These are phyloP conservation scores for Crambe crambe DNA, from an alignment of 37 sponge, comb jelly and placozoan genomes.

Conservation along the genomic window DNA sequence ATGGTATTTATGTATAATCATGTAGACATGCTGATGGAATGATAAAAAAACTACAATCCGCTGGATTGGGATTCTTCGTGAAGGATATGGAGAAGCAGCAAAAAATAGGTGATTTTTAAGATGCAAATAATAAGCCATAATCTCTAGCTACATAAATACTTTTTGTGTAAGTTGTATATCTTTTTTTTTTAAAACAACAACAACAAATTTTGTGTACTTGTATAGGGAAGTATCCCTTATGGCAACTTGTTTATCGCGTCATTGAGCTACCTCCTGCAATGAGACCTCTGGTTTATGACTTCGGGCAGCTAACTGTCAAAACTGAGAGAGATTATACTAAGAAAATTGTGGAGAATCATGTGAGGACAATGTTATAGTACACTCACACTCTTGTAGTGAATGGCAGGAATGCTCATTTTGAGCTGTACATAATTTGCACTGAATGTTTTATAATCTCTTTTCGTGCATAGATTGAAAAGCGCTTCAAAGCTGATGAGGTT, in stretches of 20 bases:
- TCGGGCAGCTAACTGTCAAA: constrained; percentile 76
- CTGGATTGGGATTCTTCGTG: constrained; percentile 88
- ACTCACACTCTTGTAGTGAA: background rate
- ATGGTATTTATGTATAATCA: too few relatives aligned
- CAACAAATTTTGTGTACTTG: too few relatives aligned
- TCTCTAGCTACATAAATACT: background rate
- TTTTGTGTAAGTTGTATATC: too few relatives aligned
- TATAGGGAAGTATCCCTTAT: constrained; percentile 75
- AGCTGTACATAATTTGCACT: background rate
- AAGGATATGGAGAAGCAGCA: constrained; percentile 38
- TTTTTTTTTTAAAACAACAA: too few relatives aligned
- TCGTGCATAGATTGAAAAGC: background rate
- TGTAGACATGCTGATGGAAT: constrained; percentile 76
- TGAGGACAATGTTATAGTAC: constrained; percentile 31
- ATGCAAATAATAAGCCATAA: too few relatives aligned
- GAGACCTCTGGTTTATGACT: constrained; percentile 94
- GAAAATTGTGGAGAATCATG: constrained; percentile 83
- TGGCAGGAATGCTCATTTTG: too few relatives aligned
- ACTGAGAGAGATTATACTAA: constrained; percentile 71
- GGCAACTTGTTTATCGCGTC: constrained; percentile 93
- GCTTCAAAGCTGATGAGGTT: background rate
- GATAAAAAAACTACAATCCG: constrained; percentile 81
- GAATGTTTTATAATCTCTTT: background rate
- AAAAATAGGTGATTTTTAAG: constrained; percentile 76
- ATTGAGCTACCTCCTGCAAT: constrained; percentile 88